Evolutionary conservation across 2,113 vertebrate genomes (phyloP), one percentile per base, ranked within the genome.

Genomic region (Octodon degus): DNA sequence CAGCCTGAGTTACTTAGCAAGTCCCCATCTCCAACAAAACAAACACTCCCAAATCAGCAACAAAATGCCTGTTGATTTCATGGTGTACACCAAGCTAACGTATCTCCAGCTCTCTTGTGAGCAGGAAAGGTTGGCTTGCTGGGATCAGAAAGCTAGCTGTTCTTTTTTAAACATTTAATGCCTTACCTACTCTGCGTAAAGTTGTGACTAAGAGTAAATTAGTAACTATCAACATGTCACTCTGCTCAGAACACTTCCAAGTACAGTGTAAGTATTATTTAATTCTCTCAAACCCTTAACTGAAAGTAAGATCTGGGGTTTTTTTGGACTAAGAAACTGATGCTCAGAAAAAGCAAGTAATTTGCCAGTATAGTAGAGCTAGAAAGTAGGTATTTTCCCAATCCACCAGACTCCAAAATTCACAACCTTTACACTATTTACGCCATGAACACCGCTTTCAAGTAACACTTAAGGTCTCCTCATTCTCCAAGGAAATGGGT

Each of bases 211-310:
- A 77, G n/a, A 84, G 63, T 37, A 87, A 89, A 55, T 47, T 14
- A 62, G 43, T 27, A 62, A 27, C 86, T 32, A 72, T n/a, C 62
- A 72, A 72, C 16, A 14, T 40, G 19, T 76, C 53, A 76, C 40
- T 88, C n/a, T 34, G 55, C 60, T 94, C 65, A 88, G 77, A 95
- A 79, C 37, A 50, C n/a, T 86, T 95, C 77, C 50, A 74, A 60
- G 80, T n/a, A 77, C 0, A 4, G 12, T 40, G 17, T 19, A 70
- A n/a, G 14, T 34, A 79, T 87, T 70, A 85, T 58, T 80, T 83
- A 67, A 76, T 62, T 50, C 34, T 93, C 50, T 93, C 58, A 92
- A 93, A 70, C 4, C 17, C 27, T 43, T 43, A 32, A 19, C 2
- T 70, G 86, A 87, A 37, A 27, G 37, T 58, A 47, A 62, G 37